A percentile compares a stretch with the other conserved stretches of the same genome.
phyloP scores from a whole-genome alignment of 2,888 invertebrate species.

The Ashinkailepas kermadecensis region DNA sequence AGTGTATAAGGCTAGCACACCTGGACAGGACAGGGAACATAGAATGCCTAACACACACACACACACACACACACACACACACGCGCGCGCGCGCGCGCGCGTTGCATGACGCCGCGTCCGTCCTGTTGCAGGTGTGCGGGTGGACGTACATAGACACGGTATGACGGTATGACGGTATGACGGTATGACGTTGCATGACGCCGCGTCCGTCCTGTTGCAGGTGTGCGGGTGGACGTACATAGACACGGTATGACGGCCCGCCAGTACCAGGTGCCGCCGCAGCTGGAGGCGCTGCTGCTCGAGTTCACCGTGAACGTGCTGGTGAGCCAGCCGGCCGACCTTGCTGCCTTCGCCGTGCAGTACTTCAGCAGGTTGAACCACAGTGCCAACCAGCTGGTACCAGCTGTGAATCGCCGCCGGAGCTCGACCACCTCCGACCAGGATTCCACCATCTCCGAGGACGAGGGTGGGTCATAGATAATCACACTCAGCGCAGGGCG shows the following conservation, averaged over 20 bases:
- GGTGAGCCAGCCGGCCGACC: slow-evolving; percentile 81
- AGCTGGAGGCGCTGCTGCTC: slow-evolving; percentile 85
- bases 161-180: too few species aligned
- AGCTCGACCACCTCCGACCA: slow-evolving; percentile 54
- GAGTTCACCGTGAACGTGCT: slow-evolving; percentile 95
- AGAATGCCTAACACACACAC: too few species aligned
- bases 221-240: too few species aligned
- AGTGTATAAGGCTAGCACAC: too few species aligned
- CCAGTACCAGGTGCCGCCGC: slow-evolving; percentile 67
- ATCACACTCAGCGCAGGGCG: too few species aligned
- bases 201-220: too few species aligned
- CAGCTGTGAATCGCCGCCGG: not conserved
- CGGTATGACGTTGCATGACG: too few species aligned
- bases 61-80: too few species aligned
- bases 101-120: too few species aligned
- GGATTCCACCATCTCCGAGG: slow-evolving; percentile 72
- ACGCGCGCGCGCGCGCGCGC: too few species aligned
- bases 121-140: too few species aligned
- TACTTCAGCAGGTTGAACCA: slow-evolving; percentile 74
- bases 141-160: not conserved
- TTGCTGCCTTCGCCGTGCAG: slow-evolving; percentile 85
- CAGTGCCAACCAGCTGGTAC: slow-evolving; percentile 9
- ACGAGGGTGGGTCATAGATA: slow-evolving; percentile 59
- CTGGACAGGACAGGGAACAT: too few species aligned
- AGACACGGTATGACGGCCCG: not conserved